These are phyloP conservation scores for Barbus barbus DNA, from an alignment of 2,113 vertebrate genomes.

Conservation along the genomic window DNA sequence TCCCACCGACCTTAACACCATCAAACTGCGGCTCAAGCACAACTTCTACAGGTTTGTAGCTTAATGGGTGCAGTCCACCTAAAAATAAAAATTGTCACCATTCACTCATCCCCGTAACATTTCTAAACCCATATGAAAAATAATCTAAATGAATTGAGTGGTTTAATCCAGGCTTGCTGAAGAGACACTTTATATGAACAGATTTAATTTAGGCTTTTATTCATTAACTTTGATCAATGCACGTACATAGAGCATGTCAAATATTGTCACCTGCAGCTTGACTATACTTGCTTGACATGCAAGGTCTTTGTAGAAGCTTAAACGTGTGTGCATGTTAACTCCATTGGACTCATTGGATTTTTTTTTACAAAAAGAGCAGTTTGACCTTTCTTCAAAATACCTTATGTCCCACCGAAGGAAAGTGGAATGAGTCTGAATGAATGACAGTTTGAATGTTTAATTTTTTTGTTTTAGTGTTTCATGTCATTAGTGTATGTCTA, in stretches of 20 bases:
- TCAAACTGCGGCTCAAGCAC: constrained; percentile 85
- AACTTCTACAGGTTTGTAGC: constrained; percentile 89
- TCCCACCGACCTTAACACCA: constrained; percentile 92
- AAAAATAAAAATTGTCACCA: not conserved
- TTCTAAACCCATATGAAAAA: not conserved
- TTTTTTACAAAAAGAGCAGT: not conserved
- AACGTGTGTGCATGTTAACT: too few relatives aligned
- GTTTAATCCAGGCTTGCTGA: not conserved
- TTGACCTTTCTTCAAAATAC: not conserved
- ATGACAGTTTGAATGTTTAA: not conserved
- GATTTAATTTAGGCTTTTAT: not conserved
- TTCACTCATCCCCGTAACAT: not conserved
- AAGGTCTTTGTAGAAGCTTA: not conserved
- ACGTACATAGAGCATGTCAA: too few relatives aligned
- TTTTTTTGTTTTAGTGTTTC: not conserved
- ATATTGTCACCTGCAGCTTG: not conserved
- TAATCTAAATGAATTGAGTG: not conserved
- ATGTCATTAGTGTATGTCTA: too few relatives aligned
- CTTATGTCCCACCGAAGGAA: not conserved
- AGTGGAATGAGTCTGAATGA: not conserved
- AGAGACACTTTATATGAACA: not conserved
- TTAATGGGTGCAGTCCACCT: not conserved
- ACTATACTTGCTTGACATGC: too few relatives aligned
- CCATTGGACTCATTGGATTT: too few relatives aligned
- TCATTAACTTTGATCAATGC: not conserved